A percentile compares a stretch with the other conserved stretches of the same genome.
phyloP scores from a whole-genome alignment of 2,113 vertebrate species.

The Ranitomeya imitator region DNA sequence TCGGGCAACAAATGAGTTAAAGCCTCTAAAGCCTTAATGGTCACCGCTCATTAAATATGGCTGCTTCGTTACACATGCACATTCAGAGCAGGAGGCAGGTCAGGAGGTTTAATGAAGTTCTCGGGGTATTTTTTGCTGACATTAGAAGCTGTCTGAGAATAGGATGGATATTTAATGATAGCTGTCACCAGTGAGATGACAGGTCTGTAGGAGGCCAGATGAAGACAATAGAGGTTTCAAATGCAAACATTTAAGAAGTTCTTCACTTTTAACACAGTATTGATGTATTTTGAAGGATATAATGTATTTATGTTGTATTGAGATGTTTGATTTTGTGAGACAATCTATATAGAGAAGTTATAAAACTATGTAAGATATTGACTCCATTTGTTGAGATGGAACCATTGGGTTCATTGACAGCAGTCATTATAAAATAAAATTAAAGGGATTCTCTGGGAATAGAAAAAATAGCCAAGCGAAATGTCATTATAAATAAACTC shows the following conservation, averaged over 20 bases:
- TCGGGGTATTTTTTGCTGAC: conserved; percentile 52
- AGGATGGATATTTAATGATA: conserved; percentile 31
- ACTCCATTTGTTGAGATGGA: no score
- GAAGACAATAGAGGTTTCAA: not conserved
- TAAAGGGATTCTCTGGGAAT: no score
- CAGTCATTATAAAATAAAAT: no score
- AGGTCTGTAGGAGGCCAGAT: not conserved
- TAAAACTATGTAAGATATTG: not conserved
- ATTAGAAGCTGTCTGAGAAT: conserved; percentile 33
- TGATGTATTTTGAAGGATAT: not conserved
- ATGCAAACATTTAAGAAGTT: conserved; percentile 12
- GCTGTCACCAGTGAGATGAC: not conserved
- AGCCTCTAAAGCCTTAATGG: not conserved
- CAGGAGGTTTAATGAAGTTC: conserved; percentile 54
- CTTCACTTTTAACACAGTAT: not conserved
- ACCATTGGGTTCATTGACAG: no score
- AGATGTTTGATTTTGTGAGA: not conserved
- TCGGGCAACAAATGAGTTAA: conserved; percentile 36
- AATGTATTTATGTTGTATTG: not conserved
- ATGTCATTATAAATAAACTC: no score
- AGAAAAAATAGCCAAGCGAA: no score
- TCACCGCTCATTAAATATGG: conserved; percentile 55
- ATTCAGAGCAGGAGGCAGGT: conserved; percentile 45
- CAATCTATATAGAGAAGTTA: not conserved
- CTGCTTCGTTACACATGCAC: conserved; percentile 45